phyloP scores from a whole-genome alignment of 2,888 invertebrate genomes.

The Tenthredo livida region DNA sequence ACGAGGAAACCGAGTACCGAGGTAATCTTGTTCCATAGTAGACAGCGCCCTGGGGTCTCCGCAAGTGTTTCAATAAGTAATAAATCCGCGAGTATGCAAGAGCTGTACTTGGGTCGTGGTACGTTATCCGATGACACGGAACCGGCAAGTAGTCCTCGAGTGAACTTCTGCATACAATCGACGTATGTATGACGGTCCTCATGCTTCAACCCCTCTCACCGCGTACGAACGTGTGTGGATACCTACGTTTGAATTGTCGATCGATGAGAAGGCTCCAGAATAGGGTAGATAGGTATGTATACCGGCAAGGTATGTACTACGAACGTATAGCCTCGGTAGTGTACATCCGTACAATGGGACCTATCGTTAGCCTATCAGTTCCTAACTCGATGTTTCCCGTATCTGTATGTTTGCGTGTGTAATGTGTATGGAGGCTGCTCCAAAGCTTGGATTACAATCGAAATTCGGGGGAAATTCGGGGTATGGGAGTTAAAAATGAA shows the following conservation, averaged over 20 bases:
- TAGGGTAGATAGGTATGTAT: background rate
- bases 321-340: background rate
- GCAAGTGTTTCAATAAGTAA: conserved; percentile 46
- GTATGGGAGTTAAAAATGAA: background rate
- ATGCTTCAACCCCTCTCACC: background rate
- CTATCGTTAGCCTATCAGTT: conserved; percentile 44
- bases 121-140: conserved; percentile 37
- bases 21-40: conserved; percentile 32
- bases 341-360: background rate
- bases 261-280: conserved; percentile 7
- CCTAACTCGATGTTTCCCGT: conserved; percentile 16
- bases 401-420: background rate
- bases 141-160: conserved; percentile 39
- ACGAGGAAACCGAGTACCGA: conserved; percentile 10
- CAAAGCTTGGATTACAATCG: background rate
- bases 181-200: conserved; percentile 27
- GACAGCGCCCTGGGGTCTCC: background rate
- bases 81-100: conserved; percentile 38
- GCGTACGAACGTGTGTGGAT: background rate
- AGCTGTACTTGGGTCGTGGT: conserved; percentile 1
- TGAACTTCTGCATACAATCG: conserved; percentile 27
- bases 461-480: background rate
- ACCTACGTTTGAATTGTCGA: conserved; percentile 26
- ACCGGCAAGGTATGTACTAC: background rate
- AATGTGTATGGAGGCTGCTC: background rate